Evolutionary conservation across 2,888 invertebrate genomes (phyloP).

Genomic region (Oxycera nigricornis): DNA sequence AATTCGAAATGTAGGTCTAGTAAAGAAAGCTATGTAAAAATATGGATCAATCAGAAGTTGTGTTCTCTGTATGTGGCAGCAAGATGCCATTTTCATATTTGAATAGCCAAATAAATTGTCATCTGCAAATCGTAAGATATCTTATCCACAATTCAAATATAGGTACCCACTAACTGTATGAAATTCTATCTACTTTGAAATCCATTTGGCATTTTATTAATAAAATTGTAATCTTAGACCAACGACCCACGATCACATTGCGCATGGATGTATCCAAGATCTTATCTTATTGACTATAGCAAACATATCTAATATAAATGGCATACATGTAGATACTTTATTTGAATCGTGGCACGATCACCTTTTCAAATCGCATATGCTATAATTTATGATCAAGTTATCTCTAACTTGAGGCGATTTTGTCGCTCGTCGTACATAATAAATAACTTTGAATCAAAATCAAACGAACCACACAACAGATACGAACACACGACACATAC

Average conservation of each 20-base stretch:
- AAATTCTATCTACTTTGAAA: neutral
- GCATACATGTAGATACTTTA: neutral
- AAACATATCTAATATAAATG: neutral
- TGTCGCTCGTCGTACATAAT: neutral
- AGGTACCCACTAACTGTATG: neutral
- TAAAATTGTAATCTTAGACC: neutral
- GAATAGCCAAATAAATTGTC: too few species aligned
- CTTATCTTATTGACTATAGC: neutral
- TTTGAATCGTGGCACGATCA: neutral
- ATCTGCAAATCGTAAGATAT: too few species aligned
- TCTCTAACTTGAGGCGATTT: neutral
- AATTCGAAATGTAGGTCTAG: neutral
- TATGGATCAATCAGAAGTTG: too few species aligned
- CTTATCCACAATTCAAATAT: too few species aligned
- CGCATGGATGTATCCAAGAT: neutral
- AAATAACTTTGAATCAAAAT: neutral
- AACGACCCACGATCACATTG: conserved; percentile 5
- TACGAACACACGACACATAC: neutral
- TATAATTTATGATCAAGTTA: conserved; percentile 4
- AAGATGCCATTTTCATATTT: too few species aligned
- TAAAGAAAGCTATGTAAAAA: neutral
- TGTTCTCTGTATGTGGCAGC: too few species aligned
- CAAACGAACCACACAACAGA: neutral
- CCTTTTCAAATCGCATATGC: conserved; percentile 3
- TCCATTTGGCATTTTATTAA: conserved; percentile 4